Conservation (phyloP, 2,888 invertebrate species). For the Cryptocephalus primarius region DNA sequence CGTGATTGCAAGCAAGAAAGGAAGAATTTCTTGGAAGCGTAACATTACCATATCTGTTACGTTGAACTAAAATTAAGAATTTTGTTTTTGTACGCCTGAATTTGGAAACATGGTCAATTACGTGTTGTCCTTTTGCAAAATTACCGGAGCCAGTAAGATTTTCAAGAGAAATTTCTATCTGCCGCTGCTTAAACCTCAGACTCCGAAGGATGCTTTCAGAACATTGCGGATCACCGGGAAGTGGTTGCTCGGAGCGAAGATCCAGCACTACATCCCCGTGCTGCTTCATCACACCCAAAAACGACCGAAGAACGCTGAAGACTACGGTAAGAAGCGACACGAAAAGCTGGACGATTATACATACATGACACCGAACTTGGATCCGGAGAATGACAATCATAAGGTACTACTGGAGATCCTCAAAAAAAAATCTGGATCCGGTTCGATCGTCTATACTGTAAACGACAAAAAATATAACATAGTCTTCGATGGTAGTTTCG, state of each 20-base stretch:
- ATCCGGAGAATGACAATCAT: slow-evolving; percentile 56
- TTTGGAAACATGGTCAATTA: slow-evolving; percentile 31
- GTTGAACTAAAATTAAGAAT: background rate
- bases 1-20: too few relatives aligned
- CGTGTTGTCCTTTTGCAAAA: slow-evolving; percentile 56
- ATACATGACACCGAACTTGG: slow-evolving; percentile 63
- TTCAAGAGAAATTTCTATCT: slow-evolving; percentile 76
- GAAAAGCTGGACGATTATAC: slow-evolving; percentile 57
- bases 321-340: slow-evolving; percentile 58
- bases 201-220: slow-evolving; percentile 70
- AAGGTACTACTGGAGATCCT: slow-evolving; percentile 51
- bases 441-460: slow-evolving; percentile 64
- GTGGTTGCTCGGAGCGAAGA: slow-evolving; percentile 59
- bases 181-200: slow-evolving; percentile 69
- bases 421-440: slow-evolving; percentile 45
- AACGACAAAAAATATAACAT: slow-evolving; percentile 63
- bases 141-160: slow-evolving; percentile 70
- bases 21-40: too few relatives aligned
- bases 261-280: slow-evolving; percentile 73
- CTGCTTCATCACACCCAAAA: slow-evolving; percentile 42
- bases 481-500: slow-evolving; percentile 62
- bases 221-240: slow-evolving; percentile 74
- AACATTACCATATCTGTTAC: too few relatives aligned
- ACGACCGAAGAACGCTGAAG: slow-evolving; percentile 28
- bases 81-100: background rate